Evolutionary conservation across 2,113 vertebrate species (phyloP).

Genomic region (Neotragus moschatus): DNA sequence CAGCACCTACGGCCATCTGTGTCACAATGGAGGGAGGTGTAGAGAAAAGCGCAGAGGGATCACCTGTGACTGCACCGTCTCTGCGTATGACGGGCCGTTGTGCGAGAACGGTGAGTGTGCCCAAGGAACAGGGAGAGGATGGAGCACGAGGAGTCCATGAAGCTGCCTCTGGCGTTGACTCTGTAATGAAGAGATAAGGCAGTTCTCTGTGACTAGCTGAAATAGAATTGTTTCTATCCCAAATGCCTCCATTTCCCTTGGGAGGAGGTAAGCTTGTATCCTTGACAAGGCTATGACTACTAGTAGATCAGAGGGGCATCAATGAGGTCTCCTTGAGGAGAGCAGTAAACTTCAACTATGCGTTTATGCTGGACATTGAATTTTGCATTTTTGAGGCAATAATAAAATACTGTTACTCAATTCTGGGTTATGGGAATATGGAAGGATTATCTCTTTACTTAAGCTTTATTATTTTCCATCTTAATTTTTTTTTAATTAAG

Average conservation of each 20-base stretch:
- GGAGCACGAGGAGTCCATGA: not conserved
- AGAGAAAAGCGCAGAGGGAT: slow-evolving; percentile 86
- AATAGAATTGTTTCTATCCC: not conserved
- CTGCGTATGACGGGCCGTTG: slow-evolving; percentile 87
- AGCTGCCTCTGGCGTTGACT: not conserved
- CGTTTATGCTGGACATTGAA: not conserved
- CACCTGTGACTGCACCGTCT: slow-evolving; percentile 86
- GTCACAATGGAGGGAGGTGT: slow-evolving; percentile 87
- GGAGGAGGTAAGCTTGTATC: not conserved
- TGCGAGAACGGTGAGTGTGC: slow-evolving; percentile 84
- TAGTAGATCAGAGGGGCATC: not conserved
- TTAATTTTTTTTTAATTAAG: not conserved
- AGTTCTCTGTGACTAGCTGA: not conserved
- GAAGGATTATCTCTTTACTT: not conserved
- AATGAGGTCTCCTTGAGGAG: not conserved
- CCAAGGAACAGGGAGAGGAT: accelerated
- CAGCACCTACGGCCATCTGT: slow-evolving; percentile 90
- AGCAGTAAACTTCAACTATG: not conserved
- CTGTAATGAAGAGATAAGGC: not conserved
- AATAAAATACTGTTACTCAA: not conserved
- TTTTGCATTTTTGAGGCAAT: not conserved
- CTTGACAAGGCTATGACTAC: accelerated
- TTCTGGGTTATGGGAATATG: not conserved
- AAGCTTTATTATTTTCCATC: not conserved
- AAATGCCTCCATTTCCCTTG: not conserved